A percentile compares a stretch with the other conserved stretches of the same genome.
These are phyloP conservation scores for Erpetoichthys calabaricus DNA, from an alignment of 2,797 vertebrate species.

Conservation along the genomic window DNA sequence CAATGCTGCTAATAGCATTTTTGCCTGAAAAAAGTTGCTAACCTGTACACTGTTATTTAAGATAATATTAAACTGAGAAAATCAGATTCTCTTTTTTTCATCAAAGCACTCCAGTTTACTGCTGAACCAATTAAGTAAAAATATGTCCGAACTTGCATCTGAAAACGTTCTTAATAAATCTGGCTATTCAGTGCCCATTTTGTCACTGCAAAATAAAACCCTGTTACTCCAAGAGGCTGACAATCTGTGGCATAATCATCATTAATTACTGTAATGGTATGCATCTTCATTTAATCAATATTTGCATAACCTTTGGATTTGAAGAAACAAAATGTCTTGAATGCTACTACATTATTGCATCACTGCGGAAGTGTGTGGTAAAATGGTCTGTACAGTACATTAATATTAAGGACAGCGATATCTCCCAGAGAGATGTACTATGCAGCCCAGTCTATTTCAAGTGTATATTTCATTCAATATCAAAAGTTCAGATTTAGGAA, in stretches of 20 bases:
- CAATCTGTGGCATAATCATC: conserved; percentile 53
- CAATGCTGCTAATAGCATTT: too few species aligned
- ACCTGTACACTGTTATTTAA: too few species aligned
- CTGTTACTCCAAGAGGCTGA: conserved; percentile 42
- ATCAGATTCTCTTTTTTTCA: too few species aligned
- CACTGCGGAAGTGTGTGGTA: conserved; percentile 1
- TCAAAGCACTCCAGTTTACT: too few species aligned
- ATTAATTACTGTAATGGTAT: conserved; percentile 64
- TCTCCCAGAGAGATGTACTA: conserved; percentile 28
- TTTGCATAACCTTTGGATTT: conserved; percentile 48
- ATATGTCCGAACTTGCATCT: too few species aligned
- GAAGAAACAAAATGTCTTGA: conserved; percentile 23
- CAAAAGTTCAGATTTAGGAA: too few species aligned
- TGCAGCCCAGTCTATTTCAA: too few species aligned
- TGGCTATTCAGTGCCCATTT: conserved; percentile 25
- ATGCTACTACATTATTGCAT: conserved; percentile 27
- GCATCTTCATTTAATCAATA: conserved; percentile 57
- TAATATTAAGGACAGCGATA: conserved; percentile 58
- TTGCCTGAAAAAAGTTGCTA: too few species aligned
- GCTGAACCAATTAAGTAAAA: too few species aligned
- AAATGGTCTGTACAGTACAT: conserved; percentile 8
- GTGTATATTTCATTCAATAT: too few species aligned
- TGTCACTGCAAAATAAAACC: conserved; percentile 31
- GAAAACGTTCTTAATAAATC: conserved; percentile 19
- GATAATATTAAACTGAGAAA: too few species aligned